phyloP scores from a whole-genome alignment of 1,140 invertebrate species.

The Cryptotermes secundus region DNA sequence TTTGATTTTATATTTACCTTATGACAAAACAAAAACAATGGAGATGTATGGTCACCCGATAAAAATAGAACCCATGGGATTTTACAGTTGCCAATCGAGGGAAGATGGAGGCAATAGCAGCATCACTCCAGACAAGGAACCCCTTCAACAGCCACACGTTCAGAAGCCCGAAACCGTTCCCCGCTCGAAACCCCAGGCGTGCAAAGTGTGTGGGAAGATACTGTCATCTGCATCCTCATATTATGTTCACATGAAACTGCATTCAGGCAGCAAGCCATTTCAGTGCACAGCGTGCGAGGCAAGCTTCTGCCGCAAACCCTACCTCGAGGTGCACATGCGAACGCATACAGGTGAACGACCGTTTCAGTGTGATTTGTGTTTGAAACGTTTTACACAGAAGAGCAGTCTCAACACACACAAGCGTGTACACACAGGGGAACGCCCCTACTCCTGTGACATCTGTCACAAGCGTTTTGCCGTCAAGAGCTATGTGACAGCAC shows the following conservation, averaged over 20 bases:
- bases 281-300: slow-evolving; percentile 74
- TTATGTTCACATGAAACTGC: slow-evolving; percentile 78
- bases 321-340: slow-evolving; percentile 74
- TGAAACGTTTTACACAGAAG: slow-evolving; percentile 42
- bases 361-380: slow-evolving; percentile 68
- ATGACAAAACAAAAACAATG: slow-evolving; percentile 3
- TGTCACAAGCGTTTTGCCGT: slow-evolving; percentile 75
- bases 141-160: background rate
- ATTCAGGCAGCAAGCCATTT: slow-evolving; percentile 76
- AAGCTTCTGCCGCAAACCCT: slow-evolving; percentile 69
- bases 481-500: slow-evolving; percentile 73
- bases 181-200: slow-evolving; percentile 57
- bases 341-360: slow-evolving; percentile 76
- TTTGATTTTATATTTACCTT: background rate
- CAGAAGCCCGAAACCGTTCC: background rate
- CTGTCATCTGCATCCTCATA: slow-evolving; percentile 72
- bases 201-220: slow-evolving; percentile 74
- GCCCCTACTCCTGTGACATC: slow-evolving; percentile 72
- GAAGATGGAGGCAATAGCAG: slow-evolving; percentile 13
- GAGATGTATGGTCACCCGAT: slow-evolving; percentile 9
- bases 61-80: slow-evolving; percentile 13
- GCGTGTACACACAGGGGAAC: slow-evolving; percentile 50
- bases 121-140: background rate
- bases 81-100: background rate
- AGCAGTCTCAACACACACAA: slow-evolving; percentile 44